Evolutionary conservation across 92 coral and sea anemone genomes (phyloP), one percentile per base, ranked within the genome.

Genomic region (Porites cylindrica): DNA sequence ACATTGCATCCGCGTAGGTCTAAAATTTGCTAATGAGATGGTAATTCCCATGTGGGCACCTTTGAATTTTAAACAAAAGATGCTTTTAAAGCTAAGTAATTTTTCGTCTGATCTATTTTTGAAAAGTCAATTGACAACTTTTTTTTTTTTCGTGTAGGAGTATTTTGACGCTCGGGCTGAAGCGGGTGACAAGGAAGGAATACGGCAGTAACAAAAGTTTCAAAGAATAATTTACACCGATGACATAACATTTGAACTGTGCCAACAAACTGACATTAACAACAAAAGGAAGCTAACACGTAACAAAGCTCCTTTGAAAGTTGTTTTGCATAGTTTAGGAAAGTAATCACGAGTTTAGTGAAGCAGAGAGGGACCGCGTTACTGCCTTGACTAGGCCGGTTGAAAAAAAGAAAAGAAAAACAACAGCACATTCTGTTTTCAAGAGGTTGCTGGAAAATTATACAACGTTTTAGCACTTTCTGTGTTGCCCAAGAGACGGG

Each of bases 231-330:
- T 82, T 80, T 79, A 16, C 72, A 72, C 86, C 60, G 58, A 53
- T 23, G 76, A 64, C 56, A 62, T 47, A 50, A 70, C 14, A 26
- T 17, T 52, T 53, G 56, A 3, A 29, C 66, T 9, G 17, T 20
- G 85, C 56, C 67, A 81, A 29, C 64, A 70, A 13, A 29, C 68
- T 16, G 24, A 54, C 47, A 38, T 38, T 38, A 69, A 70, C 14
- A 18, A 82, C 86, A 82, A 82, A 74, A 59, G 78, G 56, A 38
- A 56, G 59, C 19, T 54, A 58, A 58, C 70, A 82, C 85, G 76
- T 70, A 81, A 65, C 38, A 81, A 13, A 29, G 29, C 78, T 70
- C 20, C 52, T 81, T 81, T 81, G 66, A 69, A 70, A 82, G 86
- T 82, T 70, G 71, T 70, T 82, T 70, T 65, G 86, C 66, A 59